phyloP scores from a whole-genome alignment of 2,113 vertebrate species.

The Brienomyrus brachyistius region DNA sequence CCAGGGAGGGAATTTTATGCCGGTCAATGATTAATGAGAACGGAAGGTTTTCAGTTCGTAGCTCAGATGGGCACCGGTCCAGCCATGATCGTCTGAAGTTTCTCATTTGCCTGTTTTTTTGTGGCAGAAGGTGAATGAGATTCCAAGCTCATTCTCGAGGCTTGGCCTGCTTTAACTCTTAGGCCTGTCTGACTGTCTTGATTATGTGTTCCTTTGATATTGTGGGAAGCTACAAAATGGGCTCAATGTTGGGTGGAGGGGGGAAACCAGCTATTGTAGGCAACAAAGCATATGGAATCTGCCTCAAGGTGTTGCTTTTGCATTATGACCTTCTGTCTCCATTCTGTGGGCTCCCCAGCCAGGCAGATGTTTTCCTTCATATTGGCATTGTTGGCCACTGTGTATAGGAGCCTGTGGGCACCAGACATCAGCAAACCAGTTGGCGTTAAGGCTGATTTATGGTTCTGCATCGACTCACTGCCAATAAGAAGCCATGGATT shows the following conservation, averaged over 20 bases:
- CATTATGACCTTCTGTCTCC: conserved; percentile 17
- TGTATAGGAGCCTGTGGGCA: not conserved
- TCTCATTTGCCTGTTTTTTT: not conserved
- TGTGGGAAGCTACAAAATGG: not conserved
- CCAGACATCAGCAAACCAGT: not conserved
- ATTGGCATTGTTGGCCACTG: not conserved
- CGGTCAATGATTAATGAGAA: not conserved
- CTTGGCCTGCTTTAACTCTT: not conserved
- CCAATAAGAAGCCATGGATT: not conserved
- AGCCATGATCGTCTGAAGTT: not conserved
- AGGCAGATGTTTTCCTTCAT: not conserved
- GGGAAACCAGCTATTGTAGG: not conserved
- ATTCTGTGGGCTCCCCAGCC: not conserved
- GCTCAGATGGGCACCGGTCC: not conserved
- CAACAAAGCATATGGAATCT: not conserved
- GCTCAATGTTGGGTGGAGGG: not conserved
- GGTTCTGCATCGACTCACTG: not conserved
- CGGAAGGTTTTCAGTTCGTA: not conserved
- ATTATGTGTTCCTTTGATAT: not conserved
- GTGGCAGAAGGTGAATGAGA: not conserved
- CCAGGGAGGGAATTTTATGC: not conserved
- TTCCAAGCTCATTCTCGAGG: not conserved
- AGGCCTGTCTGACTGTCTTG: not conserved
- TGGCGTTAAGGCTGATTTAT: not conserved
- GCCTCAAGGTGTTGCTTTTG: not conserved